Percentiles rank a stretch among this genome's conserved stretches.
phyloP scores from a whole-genome alignment of 2,888 invertebrate species.

The Cerceris ruficornis region DNA sequence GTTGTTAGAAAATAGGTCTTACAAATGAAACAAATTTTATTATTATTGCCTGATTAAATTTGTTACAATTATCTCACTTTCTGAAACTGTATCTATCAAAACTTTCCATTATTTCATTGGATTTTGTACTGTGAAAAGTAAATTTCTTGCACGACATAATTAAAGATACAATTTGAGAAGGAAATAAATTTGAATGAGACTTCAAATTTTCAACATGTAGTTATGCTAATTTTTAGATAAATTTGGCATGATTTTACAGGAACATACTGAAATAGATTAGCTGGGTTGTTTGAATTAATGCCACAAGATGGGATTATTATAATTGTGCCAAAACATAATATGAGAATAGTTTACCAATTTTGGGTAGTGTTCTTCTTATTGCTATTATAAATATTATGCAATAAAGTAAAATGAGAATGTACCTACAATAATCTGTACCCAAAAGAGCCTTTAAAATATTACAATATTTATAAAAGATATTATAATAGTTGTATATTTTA shows the following conservation, averaged over 20 bases:
- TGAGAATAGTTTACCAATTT: not conserved
- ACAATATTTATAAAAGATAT: too few species aligned
- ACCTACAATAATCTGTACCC: too few species aligned
- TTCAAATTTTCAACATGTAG: constrained; percentile 7
- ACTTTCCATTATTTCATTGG: too few species aligned
- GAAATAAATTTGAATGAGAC: constrained; percentile 4
- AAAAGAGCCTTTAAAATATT: not conserved
- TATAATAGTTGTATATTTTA: too few species aligned
- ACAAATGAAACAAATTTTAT: too few species aligned
- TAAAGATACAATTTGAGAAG: not conserved
- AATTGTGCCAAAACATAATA: constrained; percentile 72
- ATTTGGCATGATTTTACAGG: constrained; percentile 44
- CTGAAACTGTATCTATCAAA: too few species aligned
- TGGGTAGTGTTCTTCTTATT: not conserved
- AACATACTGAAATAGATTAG: constrained; percentile 76
- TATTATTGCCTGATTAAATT: too few species aligned
- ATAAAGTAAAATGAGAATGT: not conserved
- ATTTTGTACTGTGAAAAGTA: too few species aligned
- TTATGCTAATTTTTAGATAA: constrained; percentile 44
- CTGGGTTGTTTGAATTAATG: constrained; percentile 66
- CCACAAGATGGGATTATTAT: constrained; percentile 65
- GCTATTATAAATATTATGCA: not conserved
- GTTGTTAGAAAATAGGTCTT: too few species aligned
- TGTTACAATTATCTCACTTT: too few species aligned
- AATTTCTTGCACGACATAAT: too few species aligned